phyloP scores from a whole-genome alignment of 2,888 invertebrate species.

The Drosophila paranaensis region DNA sequence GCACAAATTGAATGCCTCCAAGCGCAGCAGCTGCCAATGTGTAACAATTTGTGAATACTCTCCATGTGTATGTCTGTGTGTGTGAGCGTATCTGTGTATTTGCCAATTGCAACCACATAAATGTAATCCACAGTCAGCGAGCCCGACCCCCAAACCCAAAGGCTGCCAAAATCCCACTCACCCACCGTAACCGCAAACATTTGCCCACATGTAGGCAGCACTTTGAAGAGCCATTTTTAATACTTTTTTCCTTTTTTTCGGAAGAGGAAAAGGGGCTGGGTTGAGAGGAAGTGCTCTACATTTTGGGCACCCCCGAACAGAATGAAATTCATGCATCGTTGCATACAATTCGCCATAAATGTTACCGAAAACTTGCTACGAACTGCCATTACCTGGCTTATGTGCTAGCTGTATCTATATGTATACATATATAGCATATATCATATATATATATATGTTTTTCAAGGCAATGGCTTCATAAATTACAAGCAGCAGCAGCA shows the following conservation, averaged over 20 bases:
- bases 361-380: constrained; percentile 66
- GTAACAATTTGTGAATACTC: constrained; percentile 53
- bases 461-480: constrained; percentile 56
- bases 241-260: constrained; percentile 49
- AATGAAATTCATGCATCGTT: constrained; percentile 78
- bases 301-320: constrained; percentile 36
- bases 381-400: constrained; percentile 62
- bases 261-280: background rate
- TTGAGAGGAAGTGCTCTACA: constrained; percentile 18
- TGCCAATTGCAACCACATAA: constrained; percentile 70
- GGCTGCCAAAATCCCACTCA: constrained; percentile 19
- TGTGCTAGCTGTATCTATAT: constrained; percentile 27
- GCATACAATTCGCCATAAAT: constrained; percentile 76
- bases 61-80: background rate
- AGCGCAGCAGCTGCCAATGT: constrained; percentile 42
- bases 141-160: constrained; percentile 18
- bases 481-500: constrained; percentile 57
- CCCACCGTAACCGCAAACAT: constrained; percentile 72
- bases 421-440: constrained; percentile 1
- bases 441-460: constrained; percentile 14
- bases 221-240: constrained; percentile 77
- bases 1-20: constrained; percentile 28
- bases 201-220: constrained; percentile 73
- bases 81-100: constrained; percentile 21
- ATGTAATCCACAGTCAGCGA: constrained; percentile 70